A percentile compares a stretch with the other conserved stretches of the same genome.
These are phyloP conservation scores for Cichladusa arquata DNA, from an alignment of 2,113 vertebrate species.

Conservation along the genomic window DNA sequence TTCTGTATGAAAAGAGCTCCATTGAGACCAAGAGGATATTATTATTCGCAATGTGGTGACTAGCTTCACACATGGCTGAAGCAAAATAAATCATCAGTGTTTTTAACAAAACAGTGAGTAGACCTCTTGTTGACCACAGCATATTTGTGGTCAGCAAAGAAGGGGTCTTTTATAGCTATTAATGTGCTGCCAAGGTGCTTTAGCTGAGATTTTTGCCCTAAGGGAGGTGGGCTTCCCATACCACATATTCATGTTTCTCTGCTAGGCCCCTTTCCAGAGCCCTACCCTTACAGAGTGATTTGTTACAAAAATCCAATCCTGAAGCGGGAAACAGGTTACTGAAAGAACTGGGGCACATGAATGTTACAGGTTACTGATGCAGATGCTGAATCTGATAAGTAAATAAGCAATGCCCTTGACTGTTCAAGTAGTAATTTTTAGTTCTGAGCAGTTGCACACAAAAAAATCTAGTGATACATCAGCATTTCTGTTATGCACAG, in stretches of 20 bases:
- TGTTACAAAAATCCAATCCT: not conserved
- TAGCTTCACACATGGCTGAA: conserved; percentile 60
- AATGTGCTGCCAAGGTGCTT: conserved; percentile 45
- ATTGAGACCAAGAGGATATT: conserved; percentile 59
- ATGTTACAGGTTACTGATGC: not conserved
- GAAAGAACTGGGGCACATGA: not conserved
- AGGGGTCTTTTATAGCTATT: conserved; percentile 63
- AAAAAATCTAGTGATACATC: not conserved
- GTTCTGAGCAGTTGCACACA: not conserved
- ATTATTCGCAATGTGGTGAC: conserved; percentile 60
- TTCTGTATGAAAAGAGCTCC: conserved; percentile 37
- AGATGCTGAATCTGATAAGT: not conserved
- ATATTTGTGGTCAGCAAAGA: conserved; percentile 59
- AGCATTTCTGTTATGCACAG: not conserved
- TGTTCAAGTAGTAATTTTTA: not conserved
- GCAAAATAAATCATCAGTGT: conserved; percentile 60
- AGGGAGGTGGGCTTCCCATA: conserved; percentile 19
- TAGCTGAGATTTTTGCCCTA: conserved; percentile 37
- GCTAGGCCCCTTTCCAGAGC: not conserved
- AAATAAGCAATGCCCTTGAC: not conserved
- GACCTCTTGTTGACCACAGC: conserved; percentile 61
- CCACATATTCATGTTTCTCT: not conserved
- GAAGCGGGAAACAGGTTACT: not conserved
- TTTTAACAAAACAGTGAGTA: conserved; percentile 57
- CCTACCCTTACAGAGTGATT: not conserved